These are phyloP conservation scores for Pelecanus crispus DNA, from an alignment of 2,113 vertebrate species.

Conservation along the genomic window DNA sequence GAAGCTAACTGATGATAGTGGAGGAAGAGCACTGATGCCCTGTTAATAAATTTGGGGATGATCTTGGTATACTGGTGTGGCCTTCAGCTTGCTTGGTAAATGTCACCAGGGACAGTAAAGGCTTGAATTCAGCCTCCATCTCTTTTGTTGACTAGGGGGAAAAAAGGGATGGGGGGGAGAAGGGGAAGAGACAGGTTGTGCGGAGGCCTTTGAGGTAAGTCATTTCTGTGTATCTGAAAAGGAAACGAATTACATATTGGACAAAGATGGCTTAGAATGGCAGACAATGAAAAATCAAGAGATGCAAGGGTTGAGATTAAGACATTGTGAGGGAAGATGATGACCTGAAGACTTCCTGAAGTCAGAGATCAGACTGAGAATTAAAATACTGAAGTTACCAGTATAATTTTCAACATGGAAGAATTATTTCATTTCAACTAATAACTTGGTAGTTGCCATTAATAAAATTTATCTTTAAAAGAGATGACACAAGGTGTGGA, in stretches of 20 bases:
- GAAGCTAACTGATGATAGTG: background rate
- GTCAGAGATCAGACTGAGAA: background rate
- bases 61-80: background rate
- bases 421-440: background rate
- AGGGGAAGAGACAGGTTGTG: background rate
- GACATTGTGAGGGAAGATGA: background rate
- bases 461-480: background rate
- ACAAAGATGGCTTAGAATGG: background rate
- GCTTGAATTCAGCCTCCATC: background rate
- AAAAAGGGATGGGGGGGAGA: background rate
- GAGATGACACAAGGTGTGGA: background rate
- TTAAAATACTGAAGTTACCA: background rate
- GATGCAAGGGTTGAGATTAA: background rate
- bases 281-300: background rate
- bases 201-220: background rate
- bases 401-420: background rate
- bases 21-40: background rate
- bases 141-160: background rate
- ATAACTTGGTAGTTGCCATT: background rate
- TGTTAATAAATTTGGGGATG: background rate
- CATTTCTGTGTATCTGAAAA: background rate
- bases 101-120: background rate
- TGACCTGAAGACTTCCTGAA: background rate
- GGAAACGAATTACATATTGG: background rate
- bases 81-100: background rate